These are phyloP conservation scores for Tridacna crocea DNA, from an alignment of 2,888 invertebrate genomes.

Conservation along the genomic window DNA sequence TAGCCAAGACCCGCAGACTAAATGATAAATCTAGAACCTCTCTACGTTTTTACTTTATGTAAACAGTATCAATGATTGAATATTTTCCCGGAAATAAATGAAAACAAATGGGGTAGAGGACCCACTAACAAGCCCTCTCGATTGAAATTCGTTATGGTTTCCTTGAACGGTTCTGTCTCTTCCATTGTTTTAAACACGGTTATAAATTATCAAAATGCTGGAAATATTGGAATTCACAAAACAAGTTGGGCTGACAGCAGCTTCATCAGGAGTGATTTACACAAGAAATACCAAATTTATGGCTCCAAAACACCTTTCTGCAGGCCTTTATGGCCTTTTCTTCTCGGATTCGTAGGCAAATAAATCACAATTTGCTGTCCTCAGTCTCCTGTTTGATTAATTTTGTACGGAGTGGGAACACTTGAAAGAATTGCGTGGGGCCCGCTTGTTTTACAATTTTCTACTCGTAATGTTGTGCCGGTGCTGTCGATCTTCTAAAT, in stretches of 20 bases:
- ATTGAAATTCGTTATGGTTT: conserved; percentile 17
- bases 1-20: too few relatives aligned
- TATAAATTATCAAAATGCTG: conserved; percentile 26
- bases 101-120: conserved; percentile 22
- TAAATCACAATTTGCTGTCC: conserved; percentile 37
- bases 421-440: conserved; percentile 4
- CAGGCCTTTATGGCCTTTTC: conserved; percentile 28
- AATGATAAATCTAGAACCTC: too few relatives aligned
- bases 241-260: conserved; percentile 22
- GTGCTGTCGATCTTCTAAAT: background rate
- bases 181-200: conserved; percentile 25
- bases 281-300: conserved; percentile 15
- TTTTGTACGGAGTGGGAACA: conserved; percentile 1
- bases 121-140: conserved; percentile 20
- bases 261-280: conserved; percentile 25
- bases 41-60: too few relatives aligned
- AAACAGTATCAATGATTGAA: too few relatives aligned
- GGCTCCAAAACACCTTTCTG: conserved; percentile 19
- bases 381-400: conserved; percentile 11
- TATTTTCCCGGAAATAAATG: background rate
- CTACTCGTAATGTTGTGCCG: background rate
- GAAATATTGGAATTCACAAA: conserved; percentile 28
- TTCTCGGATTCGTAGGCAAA: conserved; percentile 13
- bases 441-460: conserved; percentile 23
- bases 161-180: conserved; percentile 18